Base-by-base conservation (phyloP, 2,797 vertebrate species). In the Miopithecus talapoin region DNA sequence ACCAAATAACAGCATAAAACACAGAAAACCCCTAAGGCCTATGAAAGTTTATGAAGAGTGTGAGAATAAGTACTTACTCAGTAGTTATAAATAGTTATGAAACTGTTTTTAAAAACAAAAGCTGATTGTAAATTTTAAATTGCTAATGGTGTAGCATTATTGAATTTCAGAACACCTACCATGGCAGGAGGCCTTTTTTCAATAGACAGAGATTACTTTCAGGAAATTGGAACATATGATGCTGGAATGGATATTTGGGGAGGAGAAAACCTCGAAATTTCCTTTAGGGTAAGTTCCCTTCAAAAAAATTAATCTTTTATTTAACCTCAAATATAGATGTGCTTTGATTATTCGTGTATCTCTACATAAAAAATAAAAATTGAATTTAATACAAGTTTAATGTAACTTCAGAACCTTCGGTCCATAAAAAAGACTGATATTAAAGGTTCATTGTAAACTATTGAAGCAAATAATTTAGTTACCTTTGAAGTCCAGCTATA, bases 241-340 rank as follows among this genome's bases (percentile, higher is more conserved):
- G 99, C 99, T 97, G 99, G 99, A 99, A 99, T 99, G 99, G 99
- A 99, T 99, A 99, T 99, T 98, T 99, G 99, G 99, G 99, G 99
- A 95, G 99, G 99, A 98, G 99, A 99, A 98, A 99, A 99, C 98
- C 99, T 99, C 98, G 99, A 99, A 99, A 99, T 99, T 98, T 99
- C 99, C 95, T 99, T 99, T 98, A 99, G 99, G 99, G 99, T 99
- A 98, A 98, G 99, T 98, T 97, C 22, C 57, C 80, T 81, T 93
- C 91, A 75, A 88, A 72, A 95, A 94, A 85, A 68, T 39, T 88
- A 92, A 22, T 84, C 59, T 95, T 94, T 76, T 83, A 26, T 83
- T 95, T 96, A 91, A 88, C 19, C 83, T 93, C 79, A 96, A 89
- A 55, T 94, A 70, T 78, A 95, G 41, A 86, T 81, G 55, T 61